These are phyloP conservation scores for Helogale parvula DNA, from an alignment of 2,113 vertebrate species.

Conservation along the genomic window DNA sequence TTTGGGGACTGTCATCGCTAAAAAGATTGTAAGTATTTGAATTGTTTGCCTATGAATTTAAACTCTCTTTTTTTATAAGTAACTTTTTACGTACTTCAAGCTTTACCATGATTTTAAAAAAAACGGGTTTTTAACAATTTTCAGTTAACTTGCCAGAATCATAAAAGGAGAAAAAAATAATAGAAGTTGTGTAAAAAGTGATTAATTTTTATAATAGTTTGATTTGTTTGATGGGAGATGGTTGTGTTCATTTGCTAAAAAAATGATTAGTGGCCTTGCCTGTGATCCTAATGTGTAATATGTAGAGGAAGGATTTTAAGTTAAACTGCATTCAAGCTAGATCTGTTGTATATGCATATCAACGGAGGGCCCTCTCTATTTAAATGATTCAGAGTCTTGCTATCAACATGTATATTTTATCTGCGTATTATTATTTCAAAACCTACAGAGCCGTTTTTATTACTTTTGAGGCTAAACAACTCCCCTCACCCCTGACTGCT, in stretches of 20 bases:
- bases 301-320: background rate
- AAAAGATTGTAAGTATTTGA: conserved; percentile 95
- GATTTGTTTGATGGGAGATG: background rate
- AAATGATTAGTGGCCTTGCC: background rate
- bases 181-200: background rate
- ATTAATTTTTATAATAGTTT: background rate
- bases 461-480: background rate
- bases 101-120: background rate
- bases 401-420: background rate
- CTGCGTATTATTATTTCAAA: background rate
- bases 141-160: background rate
- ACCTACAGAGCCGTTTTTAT: background rate
- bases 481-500: accelerated
- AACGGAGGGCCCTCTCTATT: background rate
- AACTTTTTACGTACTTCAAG: background rate
- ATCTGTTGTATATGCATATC: background rate
- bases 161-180: background rate
- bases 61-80: background rate
- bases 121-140: background rate
- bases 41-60: conserved; percentile 28
- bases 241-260: background rate
- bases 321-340: background rate
- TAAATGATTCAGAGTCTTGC: background rate
- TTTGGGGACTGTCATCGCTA: conserved; percentile 92
- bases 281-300: background rate